A percentile compares a stretch with the other conserved stretches of the same genome.
Conservation (phyloP, 2,888 invertebrate species). For the Strigamia maritima region DNA sequence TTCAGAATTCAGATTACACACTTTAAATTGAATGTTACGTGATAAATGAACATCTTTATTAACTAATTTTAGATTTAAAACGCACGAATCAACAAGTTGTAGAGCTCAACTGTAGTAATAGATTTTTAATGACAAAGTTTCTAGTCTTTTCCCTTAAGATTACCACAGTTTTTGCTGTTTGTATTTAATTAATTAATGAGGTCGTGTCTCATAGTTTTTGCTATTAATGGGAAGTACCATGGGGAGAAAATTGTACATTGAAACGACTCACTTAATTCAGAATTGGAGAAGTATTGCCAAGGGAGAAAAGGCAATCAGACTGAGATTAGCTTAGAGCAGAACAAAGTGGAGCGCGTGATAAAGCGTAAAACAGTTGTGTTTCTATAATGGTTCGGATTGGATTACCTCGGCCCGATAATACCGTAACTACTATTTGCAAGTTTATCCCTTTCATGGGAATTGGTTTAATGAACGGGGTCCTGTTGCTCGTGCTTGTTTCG, state of each 20-base stretch:
- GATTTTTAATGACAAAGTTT: conserved; percentile 5
- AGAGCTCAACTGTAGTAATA: neutral
- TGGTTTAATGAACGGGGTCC: neutral
- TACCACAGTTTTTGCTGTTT: neutral
- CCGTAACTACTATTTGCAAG: neutral
- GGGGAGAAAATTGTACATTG: neutral
- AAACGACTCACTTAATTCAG: neutral
- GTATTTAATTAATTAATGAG: neutral
- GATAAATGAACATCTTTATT: neutral
- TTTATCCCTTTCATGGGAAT: neutral
- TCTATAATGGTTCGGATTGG: neutral
- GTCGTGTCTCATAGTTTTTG: neutral
- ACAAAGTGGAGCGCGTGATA: neutral
- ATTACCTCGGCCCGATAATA: neutral
- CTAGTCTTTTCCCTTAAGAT: neutral
- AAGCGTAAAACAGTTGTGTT: neutral
- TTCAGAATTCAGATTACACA: neutral
- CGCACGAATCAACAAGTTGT: neutral
- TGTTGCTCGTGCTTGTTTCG: neutral
- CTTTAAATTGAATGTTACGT: neutral
- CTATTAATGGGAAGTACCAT: neutral
- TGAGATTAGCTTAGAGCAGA: neutral
- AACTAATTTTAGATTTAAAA: neutral
- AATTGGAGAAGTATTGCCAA: neutral
- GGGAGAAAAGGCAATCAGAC: neutral